Evolutionary conservation across 2,888 invertebrate species (phyloP).

Genomic region (Hypolimnas misippus): DNA sequence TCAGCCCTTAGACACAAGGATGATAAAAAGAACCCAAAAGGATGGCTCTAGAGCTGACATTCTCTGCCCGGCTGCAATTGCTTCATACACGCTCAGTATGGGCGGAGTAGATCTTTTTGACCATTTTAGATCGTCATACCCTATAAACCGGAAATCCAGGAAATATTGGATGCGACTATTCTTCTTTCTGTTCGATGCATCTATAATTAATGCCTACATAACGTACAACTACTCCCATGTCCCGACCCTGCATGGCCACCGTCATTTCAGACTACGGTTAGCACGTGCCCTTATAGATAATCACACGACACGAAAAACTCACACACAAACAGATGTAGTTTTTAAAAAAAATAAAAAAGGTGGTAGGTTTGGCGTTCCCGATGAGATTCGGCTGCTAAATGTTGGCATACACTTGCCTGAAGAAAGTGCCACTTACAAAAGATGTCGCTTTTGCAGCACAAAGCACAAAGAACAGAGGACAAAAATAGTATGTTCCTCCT

Average conservation of each 20-base stretch:
- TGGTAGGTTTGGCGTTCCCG: constrained; percentile 37
- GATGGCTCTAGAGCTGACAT: constrained; percentile 50
- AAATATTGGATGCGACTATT: constrained; percentile 53
- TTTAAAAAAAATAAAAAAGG: constrained; percentile 44
- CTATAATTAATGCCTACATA: constrained; percentile 45
- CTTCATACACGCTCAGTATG: constrained; percentile 50
- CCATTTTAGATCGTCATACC: too few species aligned
- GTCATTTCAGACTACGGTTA: constrained; percentile 43
- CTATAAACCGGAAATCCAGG: constrained; percentile 49
- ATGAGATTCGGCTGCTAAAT: constrained; percentile 30
- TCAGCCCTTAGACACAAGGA: constrained; percentile 41
- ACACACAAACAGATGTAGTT: constrained; percentile 21
- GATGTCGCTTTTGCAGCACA: constrained; percentile 29
- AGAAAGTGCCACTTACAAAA: too few species aligned
- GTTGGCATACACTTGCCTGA: constrained; percentile 16
- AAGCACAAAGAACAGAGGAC: constrained; percentile 23
- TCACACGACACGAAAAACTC: constrained; percentile 19
- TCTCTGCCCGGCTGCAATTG: constrained; percentile 51
- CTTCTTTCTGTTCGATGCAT: constrained; percentile 47
- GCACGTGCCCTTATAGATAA: constrained; percentile 30
- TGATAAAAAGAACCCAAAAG: constrained; percentile 35
- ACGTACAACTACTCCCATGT: constrained; percentile 41
- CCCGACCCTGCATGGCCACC: constrained; percentile 31
- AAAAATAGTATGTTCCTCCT: constrained; percentile 30
- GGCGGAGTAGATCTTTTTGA: constrained; percentile 54